Conservation (phyloP, 2,888 invertebrate species). For the Aplocera efformata region DNA sequence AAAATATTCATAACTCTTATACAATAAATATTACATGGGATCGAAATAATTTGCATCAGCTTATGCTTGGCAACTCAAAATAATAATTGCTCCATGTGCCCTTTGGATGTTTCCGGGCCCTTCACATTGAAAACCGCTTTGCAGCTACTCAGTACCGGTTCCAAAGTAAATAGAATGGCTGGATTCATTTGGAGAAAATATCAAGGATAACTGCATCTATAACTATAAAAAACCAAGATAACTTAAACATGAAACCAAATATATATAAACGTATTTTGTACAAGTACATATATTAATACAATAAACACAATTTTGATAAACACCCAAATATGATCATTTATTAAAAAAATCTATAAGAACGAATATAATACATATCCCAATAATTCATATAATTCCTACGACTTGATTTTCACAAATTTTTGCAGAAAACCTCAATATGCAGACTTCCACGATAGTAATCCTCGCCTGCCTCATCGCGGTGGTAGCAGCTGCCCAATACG, state of each 20-base stretch:
- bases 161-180: not conserved
- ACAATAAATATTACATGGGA: too few species aligned
- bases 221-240: conserved; percentile 23
- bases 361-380: too few species aligned
- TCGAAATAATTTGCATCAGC: not conserved
- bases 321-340: too few species aligned
- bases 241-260: too few species aligned
- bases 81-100: conserved; percentile 10
- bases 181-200: not conserved
- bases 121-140: conserved; percentile 11
- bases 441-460: conserved; percentile 61
- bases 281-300: too few species aligned
- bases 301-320: too few species aligned
- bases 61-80: too few species aligned
- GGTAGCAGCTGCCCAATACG: conserved; percentile 48
- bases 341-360: too few species aligned
- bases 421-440: conserved; percentile 56
- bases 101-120: conserved; percentile 7
- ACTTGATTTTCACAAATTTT: conserved; percentile 21
- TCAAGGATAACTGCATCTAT: not conserved
- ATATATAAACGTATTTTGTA: too few species aligned
- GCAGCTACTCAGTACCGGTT: conserved; percentile 8
- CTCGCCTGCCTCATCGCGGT: conserved; percentile 62
- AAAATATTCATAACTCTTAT: too few species aligned
- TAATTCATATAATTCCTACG: too few species aligned